A percentile compares a stretch with the other conserved stretches of the same genome.
phyloP scores from a whole-genome alignment of 2,113 vertebrate genomes.

The Silurus meridionalis region DNA sequence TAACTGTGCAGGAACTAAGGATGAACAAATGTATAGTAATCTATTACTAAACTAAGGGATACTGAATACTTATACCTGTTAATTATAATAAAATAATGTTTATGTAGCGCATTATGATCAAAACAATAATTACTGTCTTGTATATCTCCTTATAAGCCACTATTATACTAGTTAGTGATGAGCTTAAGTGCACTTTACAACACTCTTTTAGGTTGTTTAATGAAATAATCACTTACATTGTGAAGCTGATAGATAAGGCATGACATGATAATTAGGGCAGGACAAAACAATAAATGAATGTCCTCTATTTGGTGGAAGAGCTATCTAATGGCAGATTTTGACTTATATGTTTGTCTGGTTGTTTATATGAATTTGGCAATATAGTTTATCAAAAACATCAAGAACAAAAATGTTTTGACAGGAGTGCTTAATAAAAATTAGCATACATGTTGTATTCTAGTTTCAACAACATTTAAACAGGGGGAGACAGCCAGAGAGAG shows the following conservation, averaged over 20 bases:
- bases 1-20: background rate
- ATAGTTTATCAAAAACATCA: background rate
- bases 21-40: background rate
- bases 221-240: background rate
- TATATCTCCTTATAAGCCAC: background rate
- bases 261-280: background rate
- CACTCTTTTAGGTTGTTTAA: background rate
- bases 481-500: background rate
- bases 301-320: background rate
- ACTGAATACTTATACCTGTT: background rate
- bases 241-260: background rate
- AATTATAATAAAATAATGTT: background rate
- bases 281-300: background rate
- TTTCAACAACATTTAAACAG: background rate
- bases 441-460: conserved; percentile 5
- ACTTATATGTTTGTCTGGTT: background rate
- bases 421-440: background rate
- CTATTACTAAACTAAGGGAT: background rate
- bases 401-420: background rate
- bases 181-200: background rate
- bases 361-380: background rate
- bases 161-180: background rate
- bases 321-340: background rate
- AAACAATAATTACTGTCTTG: background rate
- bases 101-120: background rate